Conservation (phyloP, 2,797 vertebrate genomes). For the Heteromormyrus szaboi region DNA sequence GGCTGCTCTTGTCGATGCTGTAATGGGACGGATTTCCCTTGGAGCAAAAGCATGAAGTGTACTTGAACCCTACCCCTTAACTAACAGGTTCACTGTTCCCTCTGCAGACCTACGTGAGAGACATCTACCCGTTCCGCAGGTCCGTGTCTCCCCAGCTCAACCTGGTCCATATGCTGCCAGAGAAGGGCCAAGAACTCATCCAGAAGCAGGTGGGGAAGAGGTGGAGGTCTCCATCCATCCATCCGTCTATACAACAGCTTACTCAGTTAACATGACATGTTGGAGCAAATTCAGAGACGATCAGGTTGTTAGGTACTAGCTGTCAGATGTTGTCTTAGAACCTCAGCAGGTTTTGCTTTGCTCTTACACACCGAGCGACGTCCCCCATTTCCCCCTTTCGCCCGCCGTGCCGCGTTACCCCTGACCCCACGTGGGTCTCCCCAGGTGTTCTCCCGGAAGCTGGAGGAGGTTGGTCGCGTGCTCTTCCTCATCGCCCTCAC, state of each 20-base stretch:
- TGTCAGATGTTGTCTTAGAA: not conserved
- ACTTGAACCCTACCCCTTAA: not conserved
- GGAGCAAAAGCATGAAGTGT: not conserved
- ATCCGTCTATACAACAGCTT: not conserved
- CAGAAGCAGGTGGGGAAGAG: slow-evolving; percentile 83
- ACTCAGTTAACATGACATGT: not conserved
- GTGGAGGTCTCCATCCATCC: not conserved
- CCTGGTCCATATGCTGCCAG: slow-evolving; percentile 92
- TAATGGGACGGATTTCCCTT: not conserved
- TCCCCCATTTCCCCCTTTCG: too few species aligned
- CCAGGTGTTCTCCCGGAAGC: slow-evolving; percentile 92
- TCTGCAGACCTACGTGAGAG: slow-evolving; percentile 93
- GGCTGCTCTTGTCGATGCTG: not conserved
- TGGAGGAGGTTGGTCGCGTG: slow-evolving; percentile 93
- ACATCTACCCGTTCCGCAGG: slow-evolving; percentile 95
- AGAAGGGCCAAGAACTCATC: slow-evolving; percentile 97
- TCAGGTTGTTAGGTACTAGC: not conserved
- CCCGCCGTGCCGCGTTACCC: not conserved
- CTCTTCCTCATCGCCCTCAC: slow-evolving; percentile 95
- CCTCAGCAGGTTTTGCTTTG: not conserved
- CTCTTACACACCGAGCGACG: not conserved
- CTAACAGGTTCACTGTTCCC: not conserved
- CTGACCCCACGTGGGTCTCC: not conserved
- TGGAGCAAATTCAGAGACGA: not conserved
- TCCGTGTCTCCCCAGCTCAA: slow-evolving; percentile 97